Base-by-base conservation (phyloP, 2,797 vertebrate species). In the Sylvilagus floridanus region DNA sequence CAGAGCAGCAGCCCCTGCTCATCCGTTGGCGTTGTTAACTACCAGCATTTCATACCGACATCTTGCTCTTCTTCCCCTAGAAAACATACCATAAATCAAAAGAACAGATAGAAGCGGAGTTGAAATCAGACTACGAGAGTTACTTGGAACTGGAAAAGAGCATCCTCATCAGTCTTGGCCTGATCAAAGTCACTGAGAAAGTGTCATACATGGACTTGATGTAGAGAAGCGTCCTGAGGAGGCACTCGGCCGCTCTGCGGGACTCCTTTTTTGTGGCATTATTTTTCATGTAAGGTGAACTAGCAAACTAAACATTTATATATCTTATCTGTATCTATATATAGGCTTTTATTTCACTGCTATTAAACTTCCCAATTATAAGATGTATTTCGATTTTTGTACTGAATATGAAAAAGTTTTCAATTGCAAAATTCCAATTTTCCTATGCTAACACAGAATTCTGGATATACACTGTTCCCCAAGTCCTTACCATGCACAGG, bases 81-180 rank as follows among this genome's bases (percentile, higher is more conserved):
- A 60, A 7, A 97, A 65, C 76, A 1, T 90, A 89, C 86, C 93
- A 94, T 66, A 98, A 97, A 92, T 92, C 94, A 35, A 95, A 88
- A 90, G 97, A 98, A 91, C 97, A 98, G 35, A 82, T 90, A 4
- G 97, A 98, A 1, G 96, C 98, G 9, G 95, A 97, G 75, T 65
- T 96, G 69, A 96, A 88, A 90, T 92, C 96, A 78, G 97, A 98
- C 65, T 98, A 98, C 14, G 73, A 91, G 0, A 84, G 93, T 3
- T 98, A 98, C 95, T 52, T 98, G 83, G 84, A 84, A 1, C 69
- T 98, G 90, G 98, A 99, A 95, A 98, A 98, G 95, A 83, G 13
- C 17, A n/a, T 96, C 75, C 97, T 98, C 50, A 91, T 88, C 71
- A 86, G 60, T 85, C 95, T 98, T 69, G 98, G 98, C 50, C 73